Base-by-base conservation (phyloP, 2,888 invertebrate species). In the Drosophila fulvimacula region DNA sequence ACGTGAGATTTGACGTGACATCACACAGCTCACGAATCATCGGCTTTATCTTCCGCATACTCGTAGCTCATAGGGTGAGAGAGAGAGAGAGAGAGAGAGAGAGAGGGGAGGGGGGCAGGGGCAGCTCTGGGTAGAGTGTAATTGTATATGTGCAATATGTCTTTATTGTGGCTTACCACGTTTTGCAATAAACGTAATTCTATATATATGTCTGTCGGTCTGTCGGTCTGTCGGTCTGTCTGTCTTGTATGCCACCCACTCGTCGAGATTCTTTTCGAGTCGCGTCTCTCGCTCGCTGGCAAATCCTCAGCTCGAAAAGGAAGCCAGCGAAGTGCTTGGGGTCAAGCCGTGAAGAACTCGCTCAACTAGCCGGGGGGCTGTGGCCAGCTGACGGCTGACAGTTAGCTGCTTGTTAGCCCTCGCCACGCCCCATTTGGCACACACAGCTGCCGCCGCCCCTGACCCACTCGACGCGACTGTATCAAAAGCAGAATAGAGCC, bases 121-220 rank as follows among this genome's bases (percentile, higher is more conserved):
- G 5, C 7, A 30, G 6, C 27, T 30, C 7, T 30, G 6, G 17
- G 19, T 13, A 4, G n/a, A 13, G 63, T 32, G 55, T 69, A 49
- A 48, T 44, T 69, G 73, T 81, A 84, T 77, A 83, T 73, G 56
- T 17, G 59, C 67, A 62, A 79, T 62, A 62, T 66, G 56, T 60
- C 63, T 82, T 73, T 76, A 76, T 70, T 86, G 85, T 74, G 85
- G 85, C 82, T 86, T 73, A 86, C 89, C 85, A 73, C 87, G 84
- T 84, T 88, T 86, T 86, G 89, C 74, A 86, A 86, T 88, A 84
- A 81, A 65, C 84, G 85, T 86, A 88, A 86, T 82, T 84, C 87
- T 87, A 89, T 82, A 75, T 24, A 2, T 24, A n/a, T 30, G 7
- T 13, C 0, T 17, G 30, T n/a, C n/a, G n/a, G n/a, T n/a, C n/a